Evolutionary conservation across 2,888 invertebrate species (phyloP), one percentile per base, ranked within the genome.

Genomic region (Drosophila histrio): DNA sequence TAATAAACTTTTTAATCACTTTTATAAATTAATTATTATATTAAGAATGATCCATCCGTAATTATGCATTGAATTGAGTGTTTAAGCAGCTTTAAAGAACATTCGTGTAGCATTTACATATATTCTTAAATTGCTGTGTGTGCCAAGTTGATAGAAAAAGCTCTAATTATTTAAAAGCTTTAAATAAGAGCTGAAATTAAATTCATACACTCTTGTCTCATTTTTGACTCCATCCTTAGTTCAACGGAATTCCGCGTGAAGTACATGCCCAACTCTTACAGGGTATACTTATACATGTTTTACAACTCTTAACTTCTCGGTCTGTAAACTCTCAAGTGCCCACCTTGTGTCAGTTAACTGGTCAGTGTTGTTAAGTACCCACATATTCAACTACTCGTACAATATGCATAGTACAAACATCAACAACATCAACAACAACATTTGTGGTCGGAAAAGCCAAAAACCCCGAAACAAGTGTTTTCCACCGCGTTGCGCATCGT

Each of bases 391-490:
- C 58, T 41, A 22, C 19, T 38, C 19, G 50, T 41, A 34, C 60
- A 60, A 60, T 57, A 74, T 64, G 74, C 56, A 43, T 41, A 28
- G 15, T 7, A 46, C n/a, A 17, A 41, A 30, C 30, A 30, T 1
- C 28, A 19, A 17, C 28, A 30, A 3, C 24, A 11, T 17, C 36
- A 50, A 17, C 22, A 50, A 19, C 46, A 57, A 63, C 64, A n/a
- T 72, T 66, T 68, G 63, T 46, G 64, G 80, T 75, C 57, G 61
- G 59, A 71, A 73, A 73, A 73, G 61, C 62, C 60, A 63, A 78
- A 72, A 80, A 50, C 17, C 57, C 50, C 63, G 50, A 76, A 89
- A 87, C 89, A 89, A 87, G 89, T 89, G 88, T 89, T 89, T 83
- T 75, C 70, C 77, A 72, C 60, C 44, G 62, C 75, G 72, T 77